Conservation (phyloP, 2,113 vertebrate genomes). For the Globicephala melas region DNA sequence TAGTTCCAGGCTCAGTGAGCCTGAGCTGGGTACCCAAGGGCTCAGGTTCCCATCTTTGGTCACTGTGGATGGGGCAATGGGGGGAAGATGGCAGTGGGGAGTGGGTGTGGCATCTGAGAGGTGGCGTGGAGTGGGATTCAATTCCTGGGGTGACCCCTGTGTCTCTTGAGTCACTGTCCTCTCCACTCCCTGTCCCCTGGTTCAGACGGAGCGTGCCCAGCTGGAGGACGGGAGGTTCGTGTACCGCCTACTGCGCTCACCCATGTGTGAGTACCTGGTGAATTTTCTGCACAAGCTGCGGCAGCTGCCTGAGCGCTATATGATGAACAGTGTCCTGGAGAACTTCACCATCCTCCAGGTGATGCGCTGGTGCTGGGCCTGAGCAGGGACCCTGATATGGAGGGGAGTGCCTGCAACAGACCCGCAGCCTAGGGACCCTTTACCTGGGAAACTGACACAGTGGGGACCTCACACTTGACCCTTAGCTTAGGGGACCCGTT, state of each 20-base stretch:
- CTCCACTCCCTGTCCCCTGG: neutral
- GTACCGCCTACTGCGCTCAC: constrained; percentile 80
- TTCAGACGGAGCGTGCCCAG: constrained; percentile 79
- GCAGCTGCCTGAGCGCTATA: constrained; percentile 79
- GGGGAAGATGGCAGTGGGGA: neutral
- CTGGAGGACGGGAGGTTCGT: constrained; percentile 80
- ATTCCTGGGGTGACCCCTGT: neutral
- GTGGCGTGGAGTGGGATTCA: neutral
- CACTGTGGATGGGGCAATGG: neutral
- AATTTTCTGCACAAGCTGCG: constrained; percentile 82
- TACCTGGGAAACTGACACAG: neutral
- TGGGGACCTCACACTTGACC: neutral
- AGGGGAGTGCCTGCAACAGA: neutral
- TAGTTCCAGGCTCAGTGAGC: neutral
- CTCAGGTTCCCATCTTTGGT: neutral
- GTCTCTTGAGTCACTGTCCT: constrained; percentile 14
- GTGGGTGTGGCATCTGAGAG: neutral
- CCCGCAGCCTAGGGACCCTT: neutral
- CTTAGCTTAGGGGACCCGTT: neutral
- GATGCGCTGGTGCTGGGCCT: neutral
- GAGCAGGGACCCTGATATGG: too few relatives aligned
- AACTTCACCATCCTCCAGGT: constrained; percentile 85
- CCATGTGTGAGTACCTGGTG: constrained; percentile 83
- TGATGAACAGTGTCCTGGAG: constrained; percentile 82
- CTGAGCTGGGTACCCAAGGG: neutral